Base-by-base conservation (phyloP, 2,113 vertebrate species). In the Embiotoca jacksoni region DNA sequence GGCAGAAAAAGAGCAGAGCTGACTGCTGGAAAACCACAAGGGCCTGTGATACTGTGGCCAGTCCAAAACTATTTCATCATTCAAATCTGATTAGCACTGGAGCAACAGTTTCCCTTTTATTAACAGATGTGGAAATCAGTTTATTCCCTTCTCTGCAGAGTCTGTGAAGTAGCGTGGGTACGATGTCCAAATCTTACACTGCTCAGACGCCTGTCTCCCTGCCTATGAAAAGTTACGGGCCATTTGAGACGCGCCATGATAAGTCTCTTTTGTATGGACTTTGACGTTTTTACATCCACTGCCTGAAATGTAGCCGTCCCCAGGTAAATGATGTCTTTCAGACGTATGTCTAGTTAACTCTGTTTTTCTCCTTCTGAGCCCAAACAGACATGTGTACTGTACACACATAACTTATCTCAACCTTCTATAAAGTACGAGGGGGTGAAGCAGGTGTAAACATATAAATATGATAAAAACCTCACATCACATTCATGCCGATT, bases 261-360 rank as follows among this genome's bases (percentile, higher is more conserved):
- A 90, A 90, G 86, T 89, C 66, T 80, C 70, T 89, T 82, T 86
- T 87, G 79, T 90, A 88, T 85, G 75, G 70, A 62, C 60, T 86
- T 78, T 92, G 92, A 92, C 93, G 78, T 87, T 92, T 93, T 94
- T 92, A 94, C 81, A 91, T 84, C 78, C 83, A 70, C 23, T 53
- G 66, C 58, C 23, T 90, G 86, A 92, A 92, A 91, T 88, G 80
- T 63, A 80, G 84, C 73, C 68, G 70, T 57, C 79, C 72, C 63
- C 53, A 61, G 72, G 66, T 93, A 89, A 94, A 93, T 87, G 54
- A 82, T 83, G 86, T 83, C 92, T 92, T 94, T 93, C 85, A 94
- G 82, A 63, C 79, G 61, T 41, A 60, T 53, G 16, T 82, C 83
- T 64, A 36, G 54, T 61, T 83, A 76, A 85, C 80, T 84, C 77